Evolutionary conservation across 2,888 invertebrate genomes (phyloP), one percentile per base, ranked within the genome.

Genomic region (Drosophila fungiperda): DNA sequence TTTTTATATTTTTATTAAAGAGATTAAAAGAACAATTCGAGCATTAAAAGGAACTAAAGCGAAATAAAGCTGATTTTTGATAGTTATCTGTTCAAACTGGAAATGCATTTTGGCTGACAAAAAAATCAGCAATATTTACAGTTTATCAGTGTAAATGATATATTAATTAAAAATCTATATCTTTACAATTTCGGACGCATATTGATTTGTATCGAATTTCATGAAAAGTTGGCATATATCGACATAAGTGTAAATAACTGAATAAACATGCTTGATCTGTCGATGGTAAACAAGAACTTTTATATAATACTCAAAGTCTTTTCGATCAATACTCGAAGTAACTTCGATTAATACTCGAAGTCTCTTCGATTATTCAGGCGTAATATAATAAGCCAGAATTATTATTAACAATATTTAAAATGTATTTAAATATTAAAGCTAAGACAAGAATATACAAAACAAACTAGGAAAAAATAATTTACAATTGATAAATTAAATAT

Each of bases 161-260:
- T 42, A n/a, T 42, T 42, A n/a, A 11, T 12, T 12, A 2, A 6
- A 20, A 20, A 20, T 12, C 7, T 7, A 45, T 7, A 7, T 20
- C 1, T 20, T 45, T 20, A 3, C 3, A 42, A 42, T 5, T 45
- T 45, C 7, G 3, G 12, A 1, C 5, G 11, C 1, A 6, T 12
- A 8, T 20, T 7, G 0, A 20, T 3, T 20, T 15, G 20, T 20
- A 0, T 15, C 0, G 4, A 23, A 4, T 4, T 23, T 2, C 20
- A 3, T 20, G 45, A 23, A 2, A n/a, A 45, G 45, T 45, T 2
- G 45, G 8, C 8, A 15, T 1, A 4, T 45, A 20, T 45, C 3
- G 1, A 23, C 9, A 8, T 15, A 20, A 45, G 7, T 15, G 23
- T 12, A 1, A 12, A 20, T 1, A 20, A 12, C 3, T 20, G 15